Evolutionary conservation across 2,797 vertebrate genomes (phyloP).

Genomic region (Crax fasciolata): DNA sequence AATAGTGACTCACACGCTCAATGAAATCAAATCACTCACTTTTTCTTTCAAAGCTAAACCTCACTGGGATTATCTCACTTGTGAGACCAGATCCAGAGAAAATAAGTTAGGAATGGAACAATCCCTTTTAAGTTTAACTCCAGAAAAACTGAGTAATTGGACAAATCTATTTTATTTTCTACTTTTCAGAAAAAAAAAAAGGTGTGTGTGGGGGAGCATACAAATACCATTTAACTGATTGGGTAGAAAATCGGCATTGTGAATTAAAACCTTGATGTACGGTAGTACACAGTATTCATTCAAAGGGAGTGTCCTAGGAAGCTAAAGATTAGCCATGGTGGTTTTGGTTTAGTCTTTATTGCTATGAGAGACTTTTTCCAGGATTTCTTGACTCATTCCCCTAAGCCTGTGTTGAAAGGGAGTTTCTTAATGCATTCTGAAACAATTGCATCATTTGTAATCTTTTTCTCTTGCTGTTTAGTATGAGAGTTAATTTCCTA

Average conservation of each 20-base stretch:
- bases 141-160: background rate
- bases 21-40: background rate
- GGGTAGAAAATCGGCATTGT: background rate
- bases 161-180: background rate
- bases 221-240: background rate
- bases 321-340: constrained; percentile 42
- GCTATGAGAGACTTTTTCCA: constrained; percentile 41
- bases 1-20: constrained; percentile 15
- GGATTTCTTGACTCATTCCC: constrained; percentile 59
- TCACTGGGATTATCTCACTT: constrained; percentile 65
- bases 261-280: background rate
- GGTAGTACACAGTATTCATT: background rate
- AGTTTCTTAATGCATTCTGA: constrained; percentile 65
- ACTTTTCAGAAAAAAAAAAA: background rate
- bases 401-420: constrained; percentile 54
- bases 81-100: constrained; percentile 64
- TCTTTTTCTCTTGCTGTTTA: background rate
- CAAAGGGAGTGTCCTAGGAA: background rate
- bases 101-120: constrained; percentile 49
- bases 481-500: background rate
- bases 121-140: constrained; percentile 14
- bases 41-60: constrained; percentile 44
- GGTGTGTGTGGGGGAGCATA: background rate
- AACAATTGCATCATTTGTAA: background rate
- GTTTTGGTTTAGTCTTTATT: constrained; percentile 50